Evolutionary conservation across 2,113 vertebrate species (phyloP), one percentile per base, ranked within the genome.

Genomic region (Drymodes brunneopygia): DNA sequence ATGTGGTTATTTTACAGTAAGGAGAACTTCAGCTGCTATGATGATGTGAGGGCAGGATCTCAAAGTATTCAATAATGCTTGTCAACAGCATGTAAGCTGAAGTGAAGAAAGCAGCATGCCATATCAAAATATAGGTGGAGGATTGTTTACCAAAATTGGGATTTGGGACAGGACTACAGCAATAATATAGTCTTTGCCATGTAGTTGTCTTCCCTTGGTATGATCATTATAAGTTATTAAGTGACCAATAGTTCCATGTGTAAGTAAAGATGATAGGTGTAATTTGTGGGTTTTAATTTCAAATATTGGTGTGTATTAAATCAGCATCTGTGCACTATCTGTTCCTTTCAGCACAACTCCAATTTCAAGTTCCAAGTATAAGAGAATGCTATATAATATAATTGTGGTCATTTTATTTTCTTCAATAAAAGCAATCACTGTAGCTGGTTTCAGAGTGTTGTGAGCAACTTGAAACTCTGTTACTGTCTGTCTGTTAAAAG

Each of bases 401-500:
- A 89, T 90, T 90, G 60, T 64, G 86, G 47, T 44, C 33, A 94
- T 78, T 96, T 95, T 94, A 86, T 96, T 94, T 97, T 95, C 64
- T 81, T 95, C 75, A 96, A 58, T 96, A 62, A 95, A 93, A 75
- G 12, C 48, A 91, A 74, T 91, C 40, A 61, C 42, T 85, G 31
- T 81, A 94, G 36, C 90, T 85, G 75, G 10, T 89, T 90, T 84
- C 57, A 74, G 67, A 94, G 73, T 35, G 40, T 62, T 88, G 29
- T 48, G 54, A 91, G 20, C 29, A 95, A 64, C 87, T 78, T 92
- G n/a, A 77, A 88, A 81, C 24, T 56, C 24, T 56, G 24, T 94
- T 92, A 61, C 45, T 74, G 73, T 72, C 72, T 79, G 6, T 48
- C 48, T 90, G 44, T 72, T 87, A 85, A 93, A 96, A 93, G 61